phyloP scores from a whole-genome alignment of 2,113 vertebrate species.

The Ictalurus furcatus region DNA sequence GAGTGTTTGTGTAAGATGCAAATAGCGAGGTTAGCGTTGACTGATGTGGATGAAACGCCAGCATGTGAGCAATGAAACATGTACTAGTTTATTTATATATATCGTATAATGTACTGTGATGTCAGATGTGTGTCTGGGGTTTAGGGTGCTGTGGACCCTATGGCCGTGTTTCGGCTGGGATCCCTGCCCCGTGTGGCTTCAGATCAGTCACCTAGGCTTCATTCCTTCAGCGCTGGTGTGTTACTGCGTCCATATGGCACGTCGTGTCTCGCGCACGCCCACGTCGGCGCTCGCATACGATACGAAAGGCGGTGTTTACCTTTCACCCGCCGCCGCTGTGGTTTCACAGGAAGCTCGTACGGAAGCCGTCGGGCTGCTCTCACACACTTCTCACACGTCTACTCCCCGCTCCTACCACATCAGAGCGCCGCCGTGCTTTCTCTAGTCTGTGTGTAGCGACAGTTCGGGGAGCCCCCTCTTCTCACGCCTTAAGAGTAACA shows the following conservation, averaged over 20 bases:
- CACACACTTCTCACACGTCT: neutral
- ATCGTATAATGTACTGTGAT: no score
- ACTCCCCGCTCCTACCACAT: constrained; percentile 42
- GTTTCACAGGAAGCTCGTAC: constrained; percentile 57
- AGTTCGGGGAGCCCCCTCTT: neutral
- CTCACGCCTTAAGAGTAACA: neutral
- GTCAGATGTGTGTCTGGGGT: neutral
- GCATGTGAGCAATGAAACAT: neutral
- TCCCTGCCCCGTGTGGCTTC: neutral
- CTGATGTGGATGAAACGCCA: no score
- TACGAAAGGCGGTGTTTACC: neutral
- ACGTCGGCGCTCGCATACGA: neutral
- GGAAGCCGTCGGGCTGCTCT: constrained; percentile 46
- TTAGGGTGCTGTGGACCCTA: neutral
- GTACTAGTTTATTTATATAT: neutral
- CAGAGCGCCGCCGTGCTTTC: constrained; percentile 32
- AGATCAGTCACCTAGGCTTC: neutral
- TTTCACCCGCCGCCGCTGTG: constrained; percentile 35
- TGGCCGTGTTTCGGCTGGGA: no score
- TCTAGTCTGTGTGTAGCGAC: neutral
- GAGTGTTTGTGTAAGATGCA: neutral
- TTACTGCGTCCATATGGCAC: neutral
- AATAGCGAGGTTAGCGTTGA: neutral
- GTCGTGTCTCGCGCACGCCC: neutral
- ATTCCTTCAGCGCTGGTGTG: neutral